These are phyloP conservation scores for Sardinella longiceps DNA, from an alignment of 2,797 vertebrate species.

Conservation along the genomic window DNA sequence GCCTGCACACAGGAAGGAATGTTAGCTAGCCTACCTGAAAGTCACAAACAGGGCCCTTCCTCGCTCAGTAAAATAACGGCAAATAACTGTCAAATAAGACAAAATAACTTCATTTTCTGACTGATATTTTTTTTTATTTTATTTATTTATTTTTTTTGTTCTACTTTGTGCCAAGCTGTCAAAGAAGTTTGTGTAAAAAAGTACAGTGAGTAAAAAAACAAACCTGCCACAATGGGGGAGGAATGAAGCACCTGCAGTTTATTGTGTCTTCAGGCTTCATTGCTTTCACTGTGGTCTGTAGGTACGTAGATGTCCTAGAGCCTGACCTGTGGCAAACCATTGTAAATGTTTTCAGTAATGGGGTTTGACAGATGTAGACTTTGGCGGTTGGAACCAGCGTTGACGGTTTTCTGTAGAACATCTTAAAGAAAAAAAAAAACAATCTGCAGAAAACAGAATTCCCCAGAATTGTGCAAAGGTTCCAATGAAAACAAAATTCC, in stretches of 20 bases:
- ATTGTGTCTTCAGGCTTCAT: not conserved
- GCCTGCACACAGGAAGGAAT: not conserved
- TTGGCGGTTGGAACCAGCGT: not conserved
- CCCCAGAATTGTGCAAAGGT: not conserved
- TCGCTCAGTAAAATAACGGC: not conserved
- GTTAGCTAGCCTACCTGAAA: not conserved
- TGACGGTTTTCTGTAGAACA: not conserved
- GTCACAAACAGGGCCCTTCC: not conserved
- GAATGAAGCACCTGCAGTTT: not conserved
- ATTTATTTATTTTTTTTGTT: too few relatives aligned
- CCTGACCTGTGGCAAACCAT: not conserved
- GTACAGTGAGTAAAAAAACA: too few relatives aligned
- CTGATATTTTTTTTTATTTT: not conserved
- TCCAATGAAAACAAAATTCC: not conserved
- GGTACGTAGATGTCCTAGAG: not conserved
- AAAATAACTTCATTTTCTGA: not conserved
- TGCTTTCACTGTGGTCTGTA: not conserved
- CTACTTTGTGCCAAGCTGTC: not conserved
- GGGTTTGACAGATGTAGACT: not conserved
- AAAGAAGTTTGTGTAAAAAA: not conserved
- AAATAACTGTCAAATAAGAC: not conserved
- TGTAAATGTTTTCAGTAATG: not conserved
- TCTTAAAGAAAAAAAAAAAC: not conserved
- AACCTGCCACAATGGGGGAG: not conserved
- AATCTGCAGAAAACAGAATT: too few relatives aligned